Evolutionary conservation across 1,140 invertebrate genomes (phyloP).

Genomic region (Dufourea novaeangliae): DNA sequence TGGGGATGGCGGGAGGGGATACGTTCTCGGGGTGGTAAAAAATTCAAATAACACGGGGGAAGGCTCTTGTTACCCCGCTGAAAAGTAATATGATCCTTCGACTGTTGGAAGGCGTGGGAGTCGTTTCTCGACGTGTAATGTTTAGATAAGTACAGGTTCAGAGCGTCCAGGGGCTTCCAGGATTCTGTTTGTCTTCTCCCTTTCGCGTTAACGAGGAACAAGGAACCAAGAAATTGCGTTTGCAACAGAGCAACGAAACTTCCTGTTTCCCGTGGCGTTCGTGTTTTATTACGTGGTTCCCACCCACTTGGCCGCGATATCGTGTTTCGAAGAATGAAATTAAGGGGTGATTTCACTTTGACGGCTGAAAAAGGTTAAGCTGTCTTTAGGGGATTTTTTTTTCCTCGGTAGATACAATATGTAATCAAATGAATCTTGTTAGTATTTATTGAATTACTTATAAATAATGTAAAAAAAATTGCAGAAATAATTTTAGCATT

Average conservation of each 20-base stretch:
- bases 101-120: not conserved
- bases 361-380: no score
- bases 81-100: slow-evolving; percentile 36
- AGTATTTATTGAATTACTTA: no score
- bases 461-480: no score
- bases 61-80: slow-evolving; percentile 26
- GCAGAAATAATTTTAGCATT: no score
- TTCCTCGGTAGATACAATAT: no score
- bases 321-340: not conserved
- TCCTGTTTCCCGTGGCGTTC: slow-evolving; percentile 5
- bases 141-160: slow-evolving; percentile 34
- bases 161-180: slow-evolving; percentile 33
- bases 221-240: slow-evolving; percentile 17
- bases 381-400: no score
- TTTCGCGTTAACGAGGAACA: not conserved
- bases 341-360: no score
- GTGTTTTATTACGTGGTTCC: not conserved
- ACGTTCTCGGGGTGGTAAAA: not conserved
- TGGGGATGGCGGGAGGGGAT: not conserved
- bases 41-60: slow-evolving; percentile 25
- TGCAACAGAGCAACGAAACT: not conserved
- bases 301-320: not conserved
- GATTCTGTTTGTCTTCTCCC: slow-evolving; percentile 38
- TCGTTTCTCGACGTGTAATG: slow-evolving; percentile 28
- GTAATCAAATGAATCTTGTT: no score